phyloP scores from a whole-genome alignment of 2,113 vertebrate genomes.

The Benitochromis conjunctus region DNA sequence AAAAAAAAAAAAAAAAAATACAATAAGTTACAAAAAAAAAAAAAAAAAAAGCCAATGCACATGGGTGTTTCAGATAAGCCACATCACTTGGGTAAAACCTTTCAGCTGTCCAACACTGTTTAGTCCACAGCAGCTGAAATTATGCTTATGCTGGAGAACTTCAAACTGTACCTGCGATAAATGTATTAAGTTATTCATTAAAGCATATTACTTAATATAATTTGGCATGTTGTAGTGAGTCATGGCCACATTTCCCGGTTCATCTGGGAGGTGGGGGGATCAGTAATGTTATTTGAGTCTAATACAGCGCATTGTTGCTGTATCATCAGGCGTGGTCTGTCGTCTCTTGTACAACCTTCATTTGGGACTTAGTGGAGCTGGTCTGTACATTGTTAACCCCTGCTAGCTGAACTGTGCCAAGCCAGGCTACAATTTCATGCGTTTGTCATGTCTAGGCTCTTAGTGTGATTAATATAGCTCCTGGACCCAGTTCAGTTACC shows the following conservation, averaged over 20 bases:
- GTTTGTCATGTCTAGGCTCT: slow-evolving; percentile 27
- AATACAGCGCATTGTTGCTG: not conserved
- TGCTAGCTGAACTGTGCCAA: slow-evolving; percentile 1
- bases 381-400: not conserved
- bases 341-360: not conserved
- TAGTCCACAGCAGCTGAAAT: not conserved
- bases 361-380: not conserved
- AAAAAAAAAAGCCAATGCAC: not conserved
- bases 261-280: not conserved
- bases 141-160: not conserved
- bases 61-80: slow-evolving; percentile 10
- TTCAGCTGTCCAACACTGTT: not conserved
- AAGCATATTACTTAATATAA: not conserved
- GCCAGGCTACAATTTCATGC: slow-evolving; percentile 32
- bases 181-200: not conserved
- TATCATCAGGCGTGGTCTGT: not conserved
- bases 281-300: slow-evolving; percentile 1
- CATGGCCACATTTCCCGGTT: not conserved
- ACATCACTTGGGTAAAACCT: slow-evolving; percentile 32
- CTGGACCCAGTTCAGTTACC: slow-evolving; percentile 8
- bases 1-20: accelerated
- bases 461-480: slow-evolving; percentile 42
- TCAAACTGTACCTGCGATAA: not conserved
- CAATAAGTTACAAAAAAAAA: accelerated
- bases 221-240: not conserved